Percentiles rank a stretch among this genome's conserved stretches.
Evolutionary conservation across 2,888 invertebrate genomes (phyloP).

Genomic region (Hirtodrosophila duncani): DNA sequence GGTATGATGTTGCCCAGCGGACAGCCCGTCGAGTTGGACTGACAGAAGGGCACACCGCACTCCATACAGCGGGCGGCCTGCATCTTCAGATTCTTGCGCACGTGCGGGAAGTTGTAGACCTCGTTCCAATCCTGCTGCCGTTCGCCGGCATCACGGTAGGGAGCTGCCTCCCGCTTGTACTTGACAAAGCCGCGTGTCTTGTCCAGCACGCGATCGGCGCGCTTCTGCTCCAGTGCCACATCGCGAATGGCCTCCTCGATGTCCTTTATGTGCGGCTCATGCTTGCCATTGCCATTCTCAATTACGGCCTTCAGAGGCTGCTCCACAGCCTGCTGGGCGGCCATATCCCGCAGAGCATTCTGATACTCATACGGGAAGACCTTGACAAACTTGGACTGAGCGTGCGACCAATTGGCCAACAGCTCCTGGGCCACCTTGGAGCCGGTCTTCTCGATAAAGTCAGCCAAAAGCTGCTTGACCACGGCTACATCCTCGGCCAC

Average conservation of each 20-base stretch:
- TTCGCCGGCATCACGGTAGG: conserved; percentile 91
- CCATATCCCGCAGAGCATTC: conserved; percentile 87
- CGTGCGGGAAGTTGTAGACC: conserved; percentile 92
- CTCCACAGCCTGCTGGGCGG: conserved; percentile 73
- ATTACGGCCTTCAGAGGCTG: conserved; percentile 60
- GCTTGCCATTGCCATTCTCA: conserved; percentile 77
- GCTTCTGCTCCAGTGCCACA: conserved; percentile 86
- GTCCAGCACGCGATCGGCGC: conserved; percentile 89
- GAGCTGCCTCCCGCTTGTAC: conserved; percentile 91
- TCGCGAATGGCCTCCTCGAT: conserved; percentile 94
- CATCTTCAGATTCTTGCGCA: conserved; percentile 91
- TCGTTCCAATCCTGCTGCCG: conserved; percentile 97
- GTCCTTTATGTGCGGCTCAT: conserved; percentile 82
- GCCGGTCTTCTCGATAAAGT: conserved; percentile 93
- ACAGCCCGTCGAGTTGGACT: conserved; percentile 93
- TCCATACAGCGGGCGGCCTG: conserved; percentile 99
- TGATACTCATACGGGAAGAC: conserved; percentile 99
- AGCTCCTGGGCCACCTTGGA: conserved; percentile 90
- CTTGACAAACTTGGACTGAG: conserved; percentile 91
- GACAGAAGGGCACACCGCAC: conserved; percentile 99
- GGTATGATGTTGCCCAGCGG: conserved; percentile 99
- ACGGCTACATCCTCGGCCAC: conserved; percentile 86
- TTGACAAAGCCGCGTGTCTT: conserved; percentile 96
- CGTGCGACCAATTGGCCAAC: conserved; percentile 87
- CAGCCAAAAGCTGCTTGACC: conserved; percentile 87